Conservation (phyloP, 2,888 invertebrate genomes). For the Rhagonycha fulva region DNA sequence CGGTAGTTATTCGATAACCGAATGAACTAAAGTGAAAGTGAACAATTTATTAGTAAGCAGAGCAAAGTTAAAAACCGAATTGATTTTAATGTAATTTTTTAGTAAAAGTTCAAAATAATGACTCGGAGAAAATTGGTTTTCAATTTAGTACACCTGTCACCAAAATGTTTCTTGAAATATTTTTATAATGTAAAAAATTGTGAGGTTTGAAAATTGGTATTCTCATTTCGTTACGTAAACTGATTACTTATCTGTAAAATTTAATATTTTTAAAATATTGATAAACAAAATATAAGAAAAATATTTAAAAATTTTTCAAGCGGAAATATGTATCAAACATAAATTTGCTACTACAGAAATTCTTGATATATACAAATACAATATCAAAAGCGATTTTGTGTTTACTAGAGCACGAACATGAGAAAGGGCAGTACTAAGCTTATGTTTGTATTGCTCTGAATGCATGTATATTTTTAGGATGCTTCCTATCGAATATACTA, state of each 20-base stretch:
- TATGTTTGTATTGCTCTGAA: conserved; percentile 22
- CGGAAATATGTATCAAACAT: conserved; percentile 29
- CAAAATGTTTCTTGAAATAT: not conserved
- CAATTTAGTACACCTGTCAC: not conserved
- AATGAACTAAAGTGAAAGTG: not conserved
- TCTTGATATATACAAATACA: conserved; percentile 30
- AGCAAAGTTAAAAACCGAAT: not conserved
- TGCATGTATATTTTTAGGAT: not conserved
- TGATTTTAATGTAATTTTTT: not conserved
- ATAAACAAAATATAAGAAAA: not conserved
- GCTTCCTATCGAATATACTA: not conserved
- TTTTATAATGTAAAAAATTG: not conserved
- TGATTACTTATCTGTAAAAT: conserved; percentile 8
- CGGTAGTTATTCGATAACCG: not conserved
- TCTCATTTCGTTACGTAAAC: not conserved
- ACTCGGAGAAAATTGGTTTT: not conserved
- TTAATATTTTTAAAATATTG: conserved; percentile 27
- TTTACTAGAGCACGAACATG: conserved; percentile 23
- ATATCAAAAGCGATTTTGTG: conserved; percentile 22
- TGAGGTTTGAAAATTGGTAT: not conserved
- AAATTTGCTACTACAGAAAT: conserved; percentile 27
- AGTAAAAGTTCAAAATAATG: not conserved
- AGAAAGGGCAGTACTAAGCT: conserved; percentile 25
- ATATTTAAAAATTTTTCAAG: not conserved
- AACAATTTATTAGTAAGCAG: not conserved